Conservation (phyloP, 2,113 vertebrate genomes). For the Desmodus rotundus region DNA sequence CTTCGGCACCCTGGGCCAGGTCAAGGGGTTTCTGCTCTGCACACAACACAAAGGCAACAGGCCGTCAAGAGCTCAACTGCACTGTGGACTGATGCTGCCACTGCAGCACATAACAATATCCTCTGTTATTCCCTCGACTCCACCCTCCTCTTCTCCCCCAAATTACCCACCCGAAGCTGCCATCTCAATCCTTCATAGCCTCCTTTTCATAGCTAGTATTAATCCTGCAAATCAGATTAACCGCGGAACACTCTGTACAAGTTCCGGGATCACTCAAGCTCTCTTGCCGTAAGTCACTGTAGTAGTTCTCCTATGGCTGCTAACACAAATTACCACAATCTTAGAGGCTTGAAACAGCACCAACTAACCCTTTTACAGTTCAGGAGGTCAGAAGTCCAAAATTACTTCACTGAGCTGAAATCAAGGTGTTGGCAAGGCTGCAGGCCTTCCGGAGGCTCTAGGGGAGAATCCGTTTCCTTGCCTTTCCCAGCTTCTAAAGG, state of each 20-base stretch:
- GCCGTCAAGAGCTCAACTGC: background rate
- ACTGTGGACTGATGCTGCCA: background rate
- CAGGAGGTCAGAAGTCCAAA: background rate
- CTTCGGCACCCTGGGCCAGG: constrained; percentile 86
- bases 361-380: background rate
- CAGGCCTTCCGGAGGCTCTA: too few species aligned
- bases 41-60: constrained; percentile 18
- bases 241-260: background rate
- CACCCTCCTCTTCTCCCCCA: background rate
- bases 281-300: background rate
- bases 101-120: background rate
- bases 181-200: background rate
- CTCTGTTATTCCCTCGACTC: background rate
- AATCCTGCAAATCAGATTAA: background rate
- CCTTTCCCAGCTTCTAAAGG: background rate
- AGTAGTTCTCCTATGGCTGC: background rate
- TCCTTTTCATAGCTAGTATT: background rate
- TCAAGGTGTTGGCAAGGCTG: too few species aligned
- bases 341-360: background rate
- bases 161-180: background rate
- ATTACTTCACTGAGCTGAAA: background rate
- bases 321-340: background rate
- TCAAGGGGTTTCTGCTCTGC: constrained; percentile 90
- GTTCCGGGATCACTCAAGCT: background rate
- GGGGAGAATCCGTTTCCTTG: background rate